Base-by-base conservation (phyloP, 2,888 invertebrate species). In the Odontocolon sp. region DNA sequence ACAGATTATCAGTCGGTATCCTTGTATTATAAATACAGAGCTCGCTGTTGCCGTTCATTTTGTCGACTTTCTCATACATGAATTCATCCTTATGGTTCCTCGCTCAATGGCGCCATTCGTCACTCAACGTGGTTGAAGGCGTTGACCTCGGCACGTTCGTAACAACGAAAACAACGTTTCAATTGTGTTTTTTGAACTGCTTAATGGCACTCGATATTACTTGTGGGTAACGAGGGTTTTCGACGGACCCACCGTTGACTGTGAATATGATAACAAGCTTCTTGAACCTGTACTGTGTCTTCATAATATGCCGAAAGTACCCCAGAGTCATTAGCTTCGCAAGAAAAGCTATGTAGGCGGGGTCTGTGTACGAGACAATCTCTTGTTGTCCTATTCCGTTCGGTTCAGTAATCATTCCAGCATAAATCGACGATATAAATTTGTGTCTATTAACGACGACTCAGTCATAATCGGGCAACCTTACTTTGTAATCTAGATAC, bases 341-440 rank as follows among this genome's bases (percentile, higher is more conserved):
- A n/a, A 86, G 63, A 28, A 89, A 83, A 4, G 89, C 86, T 31
- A 91, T 82, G 82, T 87, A 90, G 66, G 90, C 91, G 50, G 91
- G 90, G 8, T 91, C 91, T 69, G 83, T 84, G 72, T 89, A 89
- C 38, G 83, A 67, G 14, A 90, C 88, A 56, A 88, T 87, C 81
- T 88, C 69, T 69, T 81, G 80, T 64, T 78, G 64, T 59, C 87
- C 86, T 69, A 81, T 26, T 40, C 72, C 71, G 68, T 84, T 77
- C 11, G 68, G 47, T 61, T 83, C 79, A 5, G 88, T 82, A 38
- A 54, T 54, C 28, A 85, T 78, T 3, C 69, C 83, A 11, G 85
- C 88, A 80, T 88, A 88, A 1, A 89, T 86, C 4, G 85, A 85
- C 0, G 88, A 87, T 26, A 87, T 86, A 1, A 89, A 75, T 54